These are phyloP conservation scores for Thaleichthys pacificus DNA, from an alignment of 2,797 vertebrate genomes.

Conservation along the genomic window DNA sequence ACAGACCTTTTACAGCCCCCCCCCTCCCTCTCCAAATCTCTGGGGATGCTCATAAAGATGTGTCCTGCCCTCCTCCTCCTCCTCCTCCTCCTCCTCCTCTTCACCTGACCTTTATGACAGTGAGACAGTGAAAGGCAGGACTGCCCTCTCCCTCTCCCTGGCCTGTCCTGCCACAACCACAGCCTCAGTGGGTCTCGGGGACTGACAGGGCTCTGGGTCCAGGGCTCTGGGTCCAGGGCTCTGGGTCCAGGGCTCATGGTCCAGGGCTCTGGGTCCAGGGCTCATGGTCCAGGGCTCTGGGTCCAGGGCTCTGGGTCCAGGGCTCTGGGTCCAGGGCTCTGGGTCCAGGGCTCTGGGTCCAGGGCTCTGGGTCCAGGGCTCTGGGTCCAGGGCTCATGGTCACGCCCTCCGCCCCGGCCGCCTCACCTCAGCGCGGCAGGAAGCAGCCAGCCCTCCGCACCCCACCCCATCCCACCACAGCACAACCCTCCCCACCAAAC, in stretches of 20 bases:
- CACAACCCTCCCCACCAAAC: no score
- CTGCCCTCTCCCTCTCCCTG: not conserved
- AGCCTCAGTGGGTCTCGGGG: no score
- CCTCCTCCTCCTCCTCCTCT: not conserved
- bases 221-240: no score
- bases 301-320: not conserved
- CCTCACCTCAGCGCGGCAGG: no score
- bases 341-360: no score
- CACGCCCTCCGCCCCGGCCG: no score
- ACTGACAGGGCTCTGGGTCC: no score
- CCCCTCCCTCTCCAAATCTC: constrained; percentile 5
- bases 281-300: no score
- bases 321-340: not conserved
- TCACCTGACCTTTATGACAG: constrained; percentile 21
- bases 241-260: not conserved
- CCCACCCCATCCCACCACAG: no score
- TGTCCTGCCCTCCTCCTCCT: not conserved
- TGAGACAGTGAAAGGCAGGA: constrained; percentile 9
- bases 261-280: not conserved
- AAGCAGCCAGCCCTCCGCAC: no score
- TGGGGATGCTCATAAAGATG: constrained; percentile 53
- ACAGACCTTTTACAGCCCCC: constrained; percentile 30
- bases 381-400: no score
- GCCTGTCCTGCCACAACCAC: not conserved
- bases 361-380: no score